Evolutionary conservation across 2,113 vertebrate genomes (phyloP), one percentile per base, ranked within the genome.

Genomic region (Dolichallabes microphthalmus): DNA sequence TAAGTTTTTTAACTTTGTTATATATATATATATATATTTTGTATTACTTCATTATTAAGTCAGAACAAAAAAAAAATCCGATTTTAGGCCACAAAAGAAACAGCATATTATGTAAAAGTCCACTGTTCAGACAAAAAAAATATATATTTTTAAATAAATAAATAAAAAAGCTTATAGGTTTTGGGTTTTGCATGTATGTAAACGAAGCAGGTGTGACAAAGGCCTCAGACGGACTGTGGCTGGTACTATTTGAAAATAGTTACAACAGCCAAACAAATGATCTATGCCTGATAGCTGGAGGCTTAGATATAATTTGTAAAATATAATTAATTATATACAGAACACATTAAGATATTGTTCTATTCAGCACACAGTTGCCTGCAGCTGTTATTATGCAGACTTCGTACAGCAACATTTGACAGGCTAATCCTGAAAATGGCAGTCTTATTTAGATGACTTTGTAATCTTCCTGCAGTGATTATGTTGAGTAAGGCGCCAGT

Each of bases 361-460:
- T n/a, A 55, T 76, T 76, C 32, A 76, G 50, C 15, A 76, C 3
- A n/a, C 13, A 30, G 53, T 30, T 77, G n/a, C n/a, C 53, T 76
- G 15, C 2, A 17, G 75, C 53, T 57, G 75, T 32, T 77, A 57
- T 77, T 77, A 77, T 77, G 10, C 17, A 30, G 15, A 4, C 17
- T 32, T 57, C 50, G 45, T 74, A 25, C 3, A 50, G 71, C 39
- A 74, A 74, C 32, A 27, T 77, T 77, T 57, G 15, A 77, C 52
- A 77, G 6, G 14, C 17, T 77, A 77, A 77, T 77, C 53, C 27
- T 77, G 52, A 57, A n/a, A 77, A 76, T 30, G 73, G 50, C 30
- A 10, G 35, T 12, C n/a, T 15, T 57, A 11, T 32, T 57, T 50
- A 17, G 73, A 76, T 55, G 8, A 17, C 15, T 77, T 57, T 77